Conservation (phyloP, 2,888 invertebrate genomes). For the Pimpla rufipes region DNA sequence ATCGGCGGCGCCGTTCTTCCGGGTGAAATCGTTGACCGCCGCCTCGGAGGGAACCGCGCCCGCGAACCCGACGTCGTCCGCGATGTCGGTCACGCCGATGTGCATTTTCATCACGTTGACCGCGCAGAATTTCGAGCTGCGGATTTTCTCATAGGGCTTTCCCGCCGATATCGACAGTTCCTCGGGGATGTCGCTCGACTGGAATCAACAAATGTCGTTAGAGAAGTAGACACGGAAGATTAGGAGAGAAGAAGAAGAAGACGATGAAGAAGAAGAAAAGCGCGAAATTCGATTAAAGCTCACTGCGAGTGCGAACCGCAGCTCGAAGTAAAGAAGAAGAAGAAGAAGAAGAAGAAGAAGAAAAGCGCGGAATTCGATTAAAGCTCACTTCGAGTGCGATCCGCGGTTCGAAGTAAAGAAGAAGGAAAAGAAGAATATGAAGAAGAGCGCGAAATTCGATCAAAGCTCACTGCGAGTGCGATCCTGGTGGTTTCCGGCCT, state of each 20-base stretch:
- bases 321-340: slow-evolving; percentile 82
- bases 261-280: slow-evolving; percentile 79
- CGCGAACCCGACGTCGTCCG: slow-evolving; percentile 67
- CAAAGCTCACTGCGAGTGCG: slow-evolving; percentile 75
- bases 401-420: no score
- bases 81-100: slow-evolving; percentile 72
- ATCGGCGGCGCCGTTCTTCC: slow-evolving; percentile 29
- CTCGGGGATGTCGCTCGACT: slow-evolving; percentile 82
- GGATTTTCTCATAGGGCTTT: slow-evolving; percentile 86
- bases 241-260: slow-evolving; percentile 84
- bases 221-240: slow-evolving; percentile 75
- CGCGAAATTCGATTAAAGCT: no score
- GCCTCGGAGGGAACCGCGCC: slow-evolving; percentile 71
- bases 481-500: not conserved
- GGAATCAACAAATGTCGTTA: slow-evolving; percentile 80
- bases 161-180: slow-evolving; percentile 83
- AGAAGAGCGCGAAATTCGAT: not conserved
- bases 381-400: no score
- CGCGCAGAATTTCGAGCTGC: slow-evolving; percentile 88
- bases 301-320: no score
- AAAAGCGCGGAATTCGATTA: no score
- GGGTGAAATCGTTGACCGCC: slow-evolving; percentile 60
- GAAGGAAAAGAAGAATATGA: slow-evolving; percentile 85
- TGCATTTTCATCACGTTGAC: slow-evolving; percentile 76
- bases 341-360: slow-evolving; percentile 84